Evolutionary conservation across 2,888 invertebrate genomes (phyloP).

Genomic region (Drosophila nigricruria): DNA sequence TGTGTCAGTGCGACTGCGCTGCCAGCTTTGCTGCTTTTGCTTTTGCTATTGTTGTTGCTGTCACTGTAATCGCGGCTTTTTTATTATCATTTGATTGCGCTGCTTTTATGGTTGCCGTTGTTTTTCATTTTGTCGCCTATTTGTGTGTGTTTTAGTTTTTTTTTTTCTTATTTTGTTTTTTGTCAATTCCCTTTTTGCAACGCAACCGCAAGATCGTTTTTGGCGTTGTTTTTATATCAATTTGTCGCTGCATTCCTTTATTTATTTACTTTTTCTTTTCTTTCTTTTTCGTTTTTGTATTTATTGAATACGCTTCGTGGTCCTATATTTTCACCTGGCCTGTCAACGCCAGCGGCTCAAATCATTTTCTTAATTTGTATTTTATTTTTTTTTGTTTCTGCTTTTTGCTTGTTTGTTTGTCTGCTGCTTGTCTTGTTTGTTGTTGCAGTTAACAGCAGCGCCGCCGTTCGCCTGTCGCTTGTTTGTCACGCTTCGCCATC

Average conservation of each 20-base stretch:
- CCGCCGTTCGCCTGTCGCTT: conserved; percentile 50
- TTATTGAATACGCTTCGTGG: conserved; percentile 43
- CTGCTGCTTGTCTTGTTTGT: conserved; percentile 44
- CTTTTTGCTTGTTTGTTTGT: conserved; percentile 14
- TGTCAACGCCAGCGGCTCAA: conserved; percentile 34
- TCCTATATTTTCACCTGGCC: conserved; percentile 52
- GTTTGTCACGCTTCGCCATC: conserved; percentile 75
- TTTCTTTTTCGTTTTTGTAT: background rate
- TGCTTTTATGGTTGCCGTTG: conserved; percentile 73
- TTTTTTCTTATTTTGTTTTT: conserved; percentile 53
- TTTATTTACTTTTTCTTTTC: conserved; percentile 23
- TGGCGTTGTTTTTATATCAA: conserved; percentile 35
- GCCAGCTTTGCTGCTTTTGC: conserved; percentile 27
- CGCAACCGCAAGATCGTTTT: conserved; percentile 41
- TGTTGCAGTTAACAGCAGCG: conserved; percentile 43
- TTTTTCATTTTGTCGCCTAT: conserved; percentile 68
- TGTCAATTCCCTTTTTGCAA: conserved; percentile 59
- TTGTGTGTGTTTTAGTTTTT: conserved; percentile 38
- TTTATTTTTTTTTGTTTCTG: conserved; percentile 5
- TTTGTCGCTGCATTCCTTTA: conserved; percentile 27
- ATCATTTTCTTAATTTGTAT: conserved; percentile 29
- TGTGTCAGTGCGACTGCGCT: conserved; percentile 35
- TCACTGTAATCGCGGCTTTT: conserved; percentile 69
- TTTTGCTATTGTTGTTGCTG: conserved; percentile 30
- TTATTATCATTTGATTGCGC: conserved; percentile 81